Evolutionary conservation across 1,140 invertebrate genomes (phyloP).

Genomic region (Penaeus indicus): DNA sequence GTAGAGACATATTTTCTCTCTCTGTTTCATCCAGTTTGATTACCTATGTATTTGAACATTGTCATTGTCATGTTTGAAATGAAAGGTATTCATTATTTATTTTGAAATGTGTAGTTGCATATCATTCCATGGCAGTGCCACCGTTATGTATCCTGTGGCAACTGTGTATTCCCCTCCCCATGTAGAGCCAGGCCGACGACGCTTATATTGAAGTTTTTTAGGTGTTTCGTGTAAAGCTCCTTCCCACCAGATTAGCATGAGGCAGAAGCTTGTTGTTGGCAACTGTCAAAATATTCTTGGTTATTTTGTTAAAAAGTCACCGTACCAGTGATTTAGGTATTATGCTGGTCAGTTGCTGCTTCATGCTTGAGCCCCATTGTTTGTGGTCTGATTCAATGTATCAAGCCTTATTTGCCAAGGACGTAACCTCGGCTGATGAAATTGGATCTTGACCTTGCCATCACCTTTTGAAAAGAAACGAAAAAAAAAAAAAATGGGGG

Average conservation of each 20-base stretch:
- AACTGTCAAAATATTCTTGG: background rate
- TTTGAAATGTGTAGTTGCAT: constrained; percentile 50
- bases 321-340: background rate
- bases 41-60: background rate
- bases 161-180: constrained; percentile 25
- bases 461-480: too few species aligned
- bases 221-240: constrained; percentile 45
- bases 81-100: background rate
- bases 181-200: constrained; percentile 52
- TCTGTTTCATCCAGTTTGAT: background rate
- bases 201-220: constrained; percentile 55
- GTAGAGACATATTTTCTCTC: too few species aligned
- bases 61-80: constrained; percentile 18
- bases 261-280: constrained; percentile 15
- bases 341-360: constrained; percentile 4
- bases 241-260: background rate
- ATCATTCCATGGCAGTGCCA: constrained; percentile 52
- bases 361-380: background rate
- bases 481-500: too few species aligned
- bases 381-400: constrained; percentile 7
- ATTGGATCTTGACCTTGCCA: background rate
- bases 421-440: background rate
- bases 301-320: constrained; percentile 8
- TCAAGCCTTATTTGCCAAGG: constrained; percentile 2
- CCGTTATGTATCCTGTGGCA: constrained; percentile 20